These are phyloP conservation scores for Monomorium pharaonis DNA, from an alignment of 1,140 invertebrate species.

Conservation along the genomic window DNA sequence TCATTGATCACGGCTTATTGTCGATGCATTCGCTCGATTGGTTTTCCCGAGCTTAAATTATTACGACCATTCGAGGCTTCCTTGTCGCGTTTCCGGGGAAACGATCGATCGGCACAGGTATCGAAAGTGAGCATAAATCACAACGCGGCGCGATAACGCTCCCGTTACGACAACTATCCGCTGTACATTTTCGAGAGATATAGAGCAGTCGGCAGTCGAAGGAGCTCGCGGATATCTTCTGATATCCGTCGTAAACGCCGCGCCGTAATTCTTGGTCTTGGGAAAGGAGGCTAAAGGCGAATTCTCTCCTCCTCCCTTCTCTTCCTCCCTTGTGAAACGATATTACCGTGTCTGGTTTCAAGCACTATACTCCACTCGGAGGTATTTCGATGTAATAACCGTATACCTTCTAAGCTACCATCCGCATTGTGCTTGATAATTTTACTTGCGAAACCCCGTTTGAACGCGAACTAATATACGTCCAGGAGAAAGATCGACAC, in stretches of 20 bases:
- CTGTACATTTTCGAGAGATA: constrained; percentile 8
- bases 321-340: too few relatives aligned
- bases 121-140: constrained; percentile 55
- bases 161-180: constrained; percentile 34
- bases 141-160: constrained; percentile 11
- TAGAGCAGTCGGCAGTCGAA: constrained; percentile 19
- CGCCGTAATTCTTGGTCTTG: constrained; percentile 30
- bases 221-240: constrained; percentile 21
- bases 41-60: constrained; percentile 39
- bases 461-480: constrained; percentile 30
- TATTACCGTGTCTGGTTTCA: constrained; percentile 37
- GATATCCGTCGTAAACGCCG: constrained; percentile 40
- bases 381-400: constrained; percentile 4
- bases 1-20: constrained; percentile 36
- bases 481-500: background rate
- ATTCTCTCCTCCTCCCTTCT: too few relatives aligned
- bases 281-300: constrained; percentile 11
- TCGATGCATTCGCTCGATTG: constrained; percentile 3
- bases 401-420: background rate
- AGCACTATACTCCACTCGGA: background rate
- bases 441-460: constrained; percentile 38
- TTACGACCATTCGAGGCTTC: constrained; percentile 30
- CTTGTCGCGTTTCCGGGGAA: constrained; percentile 22
- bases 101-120: constrained; percentile 34
- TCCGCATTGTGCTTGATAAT: constrained; percentile 39